Conservation (phyloP, 2,888 invertebrate genomes). For the Aleiodes testaceus region DNA sequence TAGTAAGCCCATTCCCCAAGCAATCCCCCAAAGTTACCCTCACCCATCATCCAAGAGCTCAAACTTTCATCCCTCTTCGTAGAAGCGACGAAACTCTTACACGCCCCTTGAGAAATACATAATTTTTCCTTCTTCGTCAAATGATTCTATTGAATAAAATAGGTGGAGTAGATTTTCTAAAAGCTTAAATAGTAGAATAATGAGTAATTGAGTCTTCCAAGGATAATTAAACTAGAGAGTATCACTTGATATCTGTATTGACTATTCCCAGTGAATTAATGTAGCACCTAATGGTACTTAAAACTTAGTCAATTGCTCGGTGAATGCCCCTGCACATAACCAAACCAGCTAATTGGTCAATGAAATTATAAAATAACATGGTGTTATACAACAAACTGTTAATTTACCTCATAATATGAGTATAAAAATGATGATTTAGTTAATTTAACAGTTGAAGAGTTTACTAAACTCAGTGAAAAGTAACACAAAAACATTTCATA, state of each 20-base stretch:
- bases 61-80: conserved; percentile 41
- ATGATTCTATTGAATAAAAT: conserved; percentile 3
- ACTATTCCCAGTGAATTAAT: too few species aligned
- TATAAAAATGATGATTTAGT: too few species aligned
- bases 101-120: conserved; percentile 45
- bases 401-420: too few species aligned
- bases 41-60: conserved; percentile 40
- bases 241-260: too few species aligned
- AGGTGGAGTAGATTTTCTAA: not conserved
- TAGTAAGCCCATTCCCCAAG: conserved; percentile 69
- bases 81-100: conserved; percentile 34
- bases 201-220: not conserved
- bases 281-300: too few species aligned
- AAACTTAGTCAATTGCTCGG: too few species aligned
- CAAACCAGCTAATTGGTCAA: conserved; percentile 42
- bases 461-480: conserved; percentile 39
- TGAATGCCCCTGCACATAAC: not conserved
- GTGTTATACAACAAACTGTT: too few species aligned
- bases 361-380: too few species aligned
- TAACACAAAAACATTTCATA: not conserved
- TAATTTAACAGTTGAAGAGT: conserved; percentile 36
- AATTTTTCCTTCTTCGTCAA: conserved; percentile 39
- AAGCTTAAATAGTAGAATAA: not conserved
- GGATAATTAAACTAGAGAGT: not conserved
- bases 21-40: conserved; percentile 28